Conservation (phyloP, 2,113 vertebrate species). For the Bubo blakistoni region DNA sequence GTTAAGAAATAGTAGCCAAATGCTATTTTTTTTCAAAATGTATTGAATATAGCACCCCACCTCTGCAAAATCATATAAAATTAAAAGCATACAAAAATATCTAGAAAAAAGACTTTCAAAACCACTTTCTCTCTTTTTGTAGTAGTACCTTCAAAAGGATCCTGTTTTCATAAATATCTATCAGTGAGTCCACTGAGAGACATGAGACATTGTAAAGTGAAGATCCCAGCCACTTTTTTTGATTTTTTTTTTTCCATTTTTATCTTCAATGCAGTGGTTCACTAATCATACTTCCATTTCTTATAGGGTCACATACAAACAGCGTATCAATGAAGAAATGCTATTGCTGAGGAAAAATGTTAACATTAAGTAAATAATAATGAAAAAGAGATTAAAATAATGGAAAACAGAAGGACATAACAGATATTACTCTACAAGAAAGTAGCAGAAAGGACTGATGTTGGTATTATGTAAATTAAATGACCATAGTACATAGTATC, state of each 20-base stretch:
- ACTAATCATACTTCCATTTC: neutral
- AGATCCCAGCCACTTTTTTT: accelerated
- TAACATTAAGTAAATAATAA: neutral
- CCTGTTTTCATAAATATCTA: neutral
- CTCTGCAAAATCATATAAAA: neutral
- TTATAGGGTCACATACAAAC: neutral
- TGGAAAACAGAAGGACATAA: neutral
- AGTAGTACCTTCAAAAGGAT: neutral
- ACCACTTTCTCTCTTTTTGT: neutral
- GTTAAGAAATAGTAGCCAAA: neutral
- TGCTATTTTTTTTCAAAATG: neutral
- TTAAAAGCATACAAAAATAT: neutral
- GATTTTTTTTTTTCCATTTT: neutral
- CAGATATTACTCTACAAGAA: neutral
- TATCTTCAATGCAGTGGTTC: neutral
- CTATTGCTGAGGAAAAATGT: neutral
- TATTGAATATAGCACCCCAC: neutral
- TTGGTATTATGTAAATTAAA: neutral
- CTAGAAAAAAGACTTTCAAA: neutral
- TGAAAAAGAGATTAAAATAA: neutral
- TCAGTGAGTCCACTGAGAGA: neutral
- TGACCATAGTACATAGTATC: neutral
- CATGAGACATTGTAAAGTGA: neutral
- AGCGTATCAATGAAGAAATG: neutral
- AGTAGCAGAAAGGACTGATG: neutral